Evolutionary conservation across 2,888 invertebrate genomes (phyloP), one percentile per base, ranked within the genome.

Genomic region (Stenodema calcarata): DNA sequence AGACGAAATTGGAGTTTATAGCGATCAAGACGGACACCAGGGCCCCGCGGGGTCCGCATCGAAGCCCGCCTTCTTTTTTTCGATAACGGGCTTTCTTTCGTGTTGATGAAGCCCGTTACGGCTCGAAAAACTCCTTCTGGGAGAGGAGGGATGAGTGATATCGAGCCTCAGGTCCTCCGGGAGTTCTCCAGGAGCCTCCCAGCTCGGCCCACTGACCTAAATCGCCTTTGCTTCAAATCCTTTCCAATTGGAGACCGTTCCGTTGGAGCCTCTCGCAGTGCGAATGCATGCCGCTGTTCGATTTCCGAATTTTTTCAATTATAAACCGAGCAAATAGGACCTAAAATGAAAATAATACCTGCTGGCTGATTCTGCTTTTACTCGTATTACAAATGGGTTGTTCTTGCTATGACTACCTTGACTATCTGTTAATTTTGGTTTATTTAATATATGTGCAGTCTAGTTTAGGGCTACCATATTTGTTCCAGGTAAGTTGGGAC

Each of bases 11-110:
- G 35, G 7, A 4, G 7, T 35, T 54, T 18, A 16, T 54, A 18
- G 54, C 54, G 54, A 54, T 54, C 54, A 54, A 54, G 54, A 54
- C 54, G 2, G 54, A 50, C 50, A 27, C 70, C 70, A n/a, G 70
- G 23, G 30, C 27, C 70, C 70, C 23, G 30, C 7, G 35, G 28
- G 73, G 30, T 16, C n/a, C 35, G 28, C 73, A 73, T 73, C 30
- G 54, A 18, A 2, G 18, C 54, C 18, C 18, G 18, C 54, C 2
- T 9, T 23, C 1, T n/a, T 23, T 76, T 16, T 76, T 76, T 42
- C 76, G 76, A 42, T 76, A 76, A 76, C 76, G 76, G 76, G 44
- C 76, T 76, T 76, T 76, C 76, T 76, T 76, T 76, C 76, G 76
- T 42, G 42, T 42, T 76, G 76, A 76, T 76, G 76, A 76, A 76